Evolutionary conservation across 2,888 invertebrate genomes (phyloP).

Genomic region (Eulithis prunata): DNA sequence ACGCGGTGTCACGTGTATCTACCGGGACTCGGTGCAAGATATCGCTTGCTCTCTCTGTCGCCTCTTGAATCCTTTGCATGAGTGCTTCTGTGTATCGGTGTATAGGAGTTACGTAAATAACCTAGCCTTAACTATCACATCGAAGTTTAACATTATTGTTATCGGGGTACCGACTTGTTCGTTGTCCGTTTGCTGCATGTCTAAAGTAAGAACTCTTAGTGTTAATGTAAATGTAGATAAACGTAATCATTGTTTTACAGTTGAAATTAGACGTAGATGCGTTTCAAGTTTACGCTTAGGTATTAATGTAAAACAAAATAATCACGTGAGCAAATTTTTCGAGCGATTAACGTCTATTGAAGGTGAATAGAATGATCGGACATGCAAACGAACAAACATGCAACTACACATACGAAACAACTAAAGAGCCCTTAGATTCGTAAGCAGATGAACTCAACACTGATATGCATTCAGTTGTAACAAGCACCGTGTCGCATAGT

Average conservation of each 20-base stretch:
- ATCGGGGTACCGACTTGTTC: conserved; percentile 41
- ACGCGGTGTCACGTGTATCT: background rate
- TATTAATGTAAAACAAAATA: conserved; percentile 61
- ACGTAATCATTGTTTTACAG: conserved; percentile 59
- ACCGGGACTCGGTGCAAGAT: conserved; percentile 38
- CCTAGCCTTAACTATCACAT: conserved; percentile 83
- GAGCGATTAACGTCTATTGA: conserved; percentile 66
- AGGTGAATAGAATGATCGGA: conserved; percentile 33
- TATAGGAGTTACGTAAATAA: conserved; percentile 75
- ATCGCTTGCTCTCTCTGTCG: conserved; percentile 56
- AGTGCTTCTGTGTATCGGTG: conserved; percentile 75
- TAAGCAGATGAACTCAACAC: background rate
- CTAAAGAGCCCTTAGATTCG: background rate
- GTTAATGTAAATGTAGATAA: conserved; percentile 71
- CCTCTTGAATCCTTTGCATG: conserved; percentile 81
- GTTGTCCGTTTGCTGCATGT: conserved; percentile 73
- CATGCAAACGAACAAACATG: conserved; percentile 24
- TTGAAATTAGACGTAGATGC: conserved; percentile 63
- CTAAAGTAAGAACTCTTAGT: conserved; percentile 77
- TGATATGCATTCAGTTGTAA: conserved; percentile 8
- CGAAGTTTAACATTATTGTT: conserved; percentile 69
- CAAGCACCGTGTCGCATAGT: conserved; percentile 30
- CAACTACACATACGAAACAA: conserved; percentile 4
- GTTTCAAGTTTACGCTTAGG: conserved; percentile 79
- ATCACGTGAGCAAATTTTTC: conserved; percentile 74